phyloP scores from a whole-genome alignment of 2,797 vertebrate genomes.

The Anolis apletophallus region DNA sequence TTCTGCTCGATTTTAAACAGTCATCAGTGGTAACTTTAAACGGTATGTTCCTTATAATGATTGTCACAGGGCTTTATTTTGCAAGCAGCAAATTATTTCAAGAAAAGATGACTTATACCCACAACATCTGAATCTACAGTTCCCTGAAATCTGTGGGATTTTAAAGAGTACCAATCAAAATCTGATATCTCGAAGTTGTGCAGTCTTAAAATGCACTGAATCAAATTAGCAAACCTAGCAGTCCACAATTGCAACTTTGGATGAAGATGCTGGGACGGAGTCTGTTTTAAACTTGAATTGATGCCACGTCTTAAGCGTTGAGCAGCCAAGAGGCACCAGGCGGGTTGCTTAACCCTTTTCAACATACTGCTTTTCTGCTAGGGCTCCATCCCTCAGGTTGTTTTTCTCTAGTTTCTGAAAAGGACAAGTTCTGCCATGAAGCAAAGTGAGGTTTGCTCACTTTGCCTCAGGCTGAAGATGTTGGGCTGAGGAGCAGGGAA shows the following conservation, averaged over 20 bases:
- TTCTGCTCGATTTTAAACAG: slow-evolving; percentile 36
- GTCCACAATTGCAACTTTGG: neutral
- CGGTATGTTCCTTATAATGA: slow-evolving; percentile 22
- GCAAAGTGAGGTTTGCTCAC: too few species aligned
- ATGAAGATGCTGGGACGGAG: neutral
- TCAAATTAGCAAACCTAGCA: slow-evolving; percentile 7
- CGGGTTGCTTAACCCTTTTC: too few species aligned
- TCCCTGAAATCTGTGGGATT: neutral
- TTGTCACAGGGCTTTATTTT: slow-evolving; percentile 24
- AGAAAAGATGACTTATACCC: slow-evolving; percentile 21
- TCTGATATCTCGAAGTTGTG: slow-evolving; percentile 25
- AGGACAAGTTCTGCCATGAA: too few species aligned
- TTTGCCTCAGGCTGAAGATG: too few species aligned
- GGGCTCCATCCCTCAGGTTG: neutral
- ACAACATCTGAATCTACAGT: slow-evolving; percentile 4
- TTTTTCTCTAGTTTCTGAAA: neutral
- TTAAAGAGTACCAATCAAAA: neutral
- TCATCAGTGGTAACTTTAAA: slow-evolving; percentile 37
- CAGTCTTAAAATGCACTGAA: neutral
- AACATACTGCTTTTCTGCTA: neutral
- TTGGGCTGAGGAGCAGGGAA: too few species aligned
- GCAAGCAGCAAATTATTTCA: slow-evolving; percentile 27
- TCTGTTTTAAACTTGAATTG: neutral
- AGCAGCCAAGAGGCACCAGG: neutral
- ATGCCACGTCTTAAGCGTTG: neutral